Conservation (phyloP, 2,888 invertebrate species). For the Watsonalla binaria region DNA sequence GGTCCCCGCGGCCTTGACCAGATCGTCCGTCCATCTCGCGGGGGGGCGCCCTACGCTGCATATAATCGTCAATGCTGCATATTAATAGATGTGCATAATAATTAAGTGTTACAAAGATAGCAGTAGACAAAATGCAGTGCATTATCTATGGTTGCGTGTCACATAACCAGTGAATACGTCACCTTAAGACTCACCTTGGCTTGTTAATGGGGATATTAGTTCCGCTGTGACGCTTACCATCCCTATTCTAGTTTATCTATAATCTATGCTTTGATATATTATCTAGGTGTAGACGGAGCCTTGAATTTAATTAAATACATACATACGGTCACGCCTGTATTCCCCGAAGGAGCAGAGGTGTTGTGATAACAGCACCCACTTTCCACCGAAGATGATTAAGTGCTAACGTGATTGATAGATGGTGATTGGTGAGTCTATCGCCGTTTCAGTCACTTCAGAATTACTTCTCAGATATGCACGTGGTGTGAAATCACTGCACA, state of each 20-base stretch:
- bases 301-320: too few species aligned
- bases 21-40: too few species aligned
- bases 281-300: too few species aligned
- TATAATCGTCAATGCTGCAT: too few species aligned
- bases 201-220: conserved; percentile 28
- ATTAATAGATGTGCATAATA: conserved; percentile 5
- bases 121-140: conserved; percentile 6
- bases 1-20: too few species aligned
- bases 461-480: not conserved
- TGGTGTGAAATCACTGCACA: not conserved
- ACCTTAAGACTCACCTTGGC: conserved; percentile 20
- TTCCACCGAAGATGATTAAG: too few species aligned
- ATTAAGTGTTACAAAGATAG: not conserved
- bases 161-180: not conserved
- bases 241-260: conserved; percentile 4
- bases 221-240: conserved; percentile 24
- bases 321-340: too few species aligned
- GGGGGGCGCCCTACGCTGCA: too few species aligned
- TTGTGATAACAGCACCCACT: too few species aligned
- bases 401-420: not conserved
- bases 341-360: too few species aligned
- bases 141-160: conserved; percentile 9
- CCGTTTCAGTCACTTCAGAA: not conserved
- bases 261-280: too few species aligned
- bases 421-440: not conserved